Conservation (phyloP, 2,113 vertebrate genomes). For the Syngnathus typhle region DNA sequence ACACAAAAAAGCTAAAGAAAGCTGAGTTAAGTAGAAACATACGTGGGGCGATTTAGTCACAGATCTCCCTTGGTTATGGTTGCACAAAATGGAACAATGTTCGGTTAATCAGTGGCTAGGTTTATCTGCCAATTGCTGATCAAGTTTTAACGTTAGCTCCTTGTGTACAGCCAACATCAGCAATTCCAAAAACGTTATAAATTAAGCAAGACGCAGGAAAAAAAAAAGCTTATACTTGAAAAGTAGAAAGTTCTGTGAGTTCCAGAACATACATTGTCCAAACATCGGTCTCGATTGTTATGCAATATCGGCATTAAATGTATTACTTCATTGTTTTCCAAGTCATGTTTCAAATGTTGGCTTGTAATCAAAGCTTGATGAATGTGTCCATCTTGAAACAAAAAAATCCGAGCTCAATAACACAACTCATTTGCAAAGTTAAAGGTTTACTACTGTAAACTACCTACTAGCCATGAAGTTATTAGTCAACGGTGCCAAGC, state of each 20-base stretch:
- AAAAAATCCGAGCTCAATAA: conserved; percentile 10
- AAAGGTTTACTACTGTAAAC: conserved; percentile 27
- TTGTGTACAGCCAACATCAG: not conserved
- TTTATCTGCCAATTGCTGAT: not conserved
- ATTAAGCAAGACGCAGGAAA: too few species aligned
- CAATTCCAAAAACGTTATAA: not conserved
- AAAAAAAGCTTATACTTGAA: too few species aligned
- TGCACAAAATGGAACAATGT: not conserved
- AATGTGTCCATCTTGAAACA: not conserved
- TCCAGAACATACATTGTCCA: too few species aligned
- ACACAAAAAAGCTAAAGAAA: too few species aligned
- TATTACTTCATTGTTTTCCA: not conserved
- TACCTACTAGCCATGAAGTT: conserved; percentile 7
- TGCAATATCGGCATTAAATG: not conserved
- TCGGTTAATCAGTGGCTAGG: not conserved
- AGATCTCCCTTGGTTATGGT: not conserved
- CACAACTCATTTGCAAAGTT: conserved; percentile 20
- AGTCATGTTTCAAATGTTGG: not conserved
- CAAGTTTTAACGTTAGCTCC: not conserved
- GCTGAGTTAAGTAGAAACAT: too few species aligned
- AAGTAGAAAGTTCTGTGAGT: not conserved
- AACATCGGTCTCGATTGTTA: too few species aligned
- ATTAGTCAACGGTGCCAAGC: not conserved
- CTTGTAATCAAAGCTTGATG: not conserved
- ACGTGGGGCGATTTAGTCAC: too few species aligned